Evolutionary conservation across 2,888 invertebrate genomes (phyloP).

Genomic region (Zele albiditarsus): DNA sequence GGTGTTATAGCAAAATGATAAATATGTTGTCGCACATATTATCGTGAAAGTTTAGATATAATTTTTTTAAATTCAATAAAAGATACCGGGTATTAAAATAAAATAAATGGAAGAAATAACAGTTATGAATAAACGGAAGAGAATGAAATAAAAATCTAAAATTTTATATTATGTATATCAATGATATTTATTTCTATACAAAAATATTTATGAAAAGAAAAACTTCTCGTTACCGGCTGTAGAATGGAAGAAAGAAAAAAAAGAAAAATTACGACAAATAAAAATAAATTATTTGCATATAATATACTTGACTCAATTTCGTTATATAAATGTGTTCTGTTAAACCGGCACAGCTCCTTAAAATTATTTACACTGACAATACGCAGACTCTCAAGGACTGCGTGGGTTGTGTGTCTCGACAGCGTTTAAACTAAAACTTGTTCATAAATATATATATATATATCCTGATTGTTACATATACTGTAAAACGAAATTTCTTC

Average conservation of each 20-base stretch:
- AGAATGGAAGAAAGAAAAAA: not conserved
- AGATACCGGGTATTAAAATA: not conserved
- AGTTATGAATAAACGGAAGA: no score
- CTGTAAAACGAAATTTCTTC: not conserved
- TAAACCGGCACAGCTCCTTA: not conserved
- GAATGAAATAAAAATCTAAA: not conserved
- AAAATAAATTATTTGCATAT: not conserved
- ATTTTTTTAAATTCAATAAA: not conserved
- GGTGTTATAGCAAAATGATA: not conserved
- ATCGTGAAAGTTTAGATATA: not conserved
- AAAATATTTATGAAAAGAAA: not conserved
- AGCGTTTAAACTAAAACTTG: not conserved
- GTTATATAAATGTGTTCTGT: slow-evolving; percentile 3
- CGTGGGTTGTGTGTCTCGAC: not conserved
- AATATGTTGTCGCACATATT: not conserved
- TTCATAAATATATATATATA: not conserved
- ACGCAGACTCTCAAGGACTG: slow-evolving; percentile 1
- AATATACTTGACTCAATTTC: not conserved
- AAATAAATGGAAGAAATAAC: not conserved
- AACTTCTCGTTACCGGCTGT: not conserved
- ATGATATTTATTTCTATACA: not conserved
- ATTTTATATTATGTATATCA: not conserved
- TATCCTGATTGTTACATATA: not conserved
- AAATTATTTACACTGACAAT: slow-evolving; percentile 13
- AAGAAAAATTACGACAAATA: not conserved